Evolutionary conservation across 2,888 invertebrate species (phyloP), one percentile per base, ranked within the genome.

Genomic region (Troides oblongomaculatus): DNA sequence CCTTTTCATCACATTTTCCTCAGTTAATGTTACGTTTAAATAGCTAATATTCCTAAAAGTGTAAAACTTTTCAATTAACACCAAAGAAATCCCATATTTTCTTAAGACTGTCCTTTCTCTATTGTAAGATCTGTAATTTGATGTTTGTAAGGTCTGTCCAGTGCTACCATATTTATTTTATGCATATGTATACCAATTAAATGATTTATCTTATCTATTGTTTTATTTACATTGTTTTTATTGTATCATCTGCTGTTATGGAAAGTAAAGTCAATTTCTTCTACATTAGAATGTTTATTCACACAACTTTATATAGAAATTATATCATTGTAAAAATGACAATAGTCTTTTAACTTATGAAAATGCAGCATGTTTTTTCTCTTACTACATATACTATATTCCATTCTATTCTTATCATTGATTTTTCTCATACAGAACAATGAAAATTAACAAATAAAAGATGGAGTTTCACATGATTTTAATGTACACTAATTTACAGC

Each of bases 401-500:
- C 12, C 12, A 46, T 14, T 14, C 46, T 10, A 10, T 39, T 46
- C 46, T 46, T 46, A 46, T 12, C 12, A 14, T 46, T 46, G 46
- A 46, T 14, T 14, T 14, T 46, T 46, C 14, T 12, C 46, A 12
- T 14, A 12, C 14, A 46, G 14, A 46, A 4, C 1, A 53, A n/a
- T 7, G n/a, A 53, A 53, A n/a, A 3, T n/a, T 65, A 64, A 68
- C 60, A 69, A 66, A 74, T 62, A 64, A 18, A 30, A 61, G 62
- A 53, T 64, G 68, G 69, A 69, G 61, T 74, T 80, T 87, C 76
- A 88, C 82, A 85, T 86, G 83, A 85, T 87, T 85, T 84, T 84
- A 77, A 78, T 82, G 81, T 78, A 80, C 73, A 80, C 88, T 89
- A 88, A 82, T 84, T 84, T 82, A 84, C 79, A 84, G 82, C 81